Evolutionary conservation across 1,140 invertebrate species (phyloP), one percentile per base, ranked within the genome.

Genomic region (Bemisia tabaci): DNA sequence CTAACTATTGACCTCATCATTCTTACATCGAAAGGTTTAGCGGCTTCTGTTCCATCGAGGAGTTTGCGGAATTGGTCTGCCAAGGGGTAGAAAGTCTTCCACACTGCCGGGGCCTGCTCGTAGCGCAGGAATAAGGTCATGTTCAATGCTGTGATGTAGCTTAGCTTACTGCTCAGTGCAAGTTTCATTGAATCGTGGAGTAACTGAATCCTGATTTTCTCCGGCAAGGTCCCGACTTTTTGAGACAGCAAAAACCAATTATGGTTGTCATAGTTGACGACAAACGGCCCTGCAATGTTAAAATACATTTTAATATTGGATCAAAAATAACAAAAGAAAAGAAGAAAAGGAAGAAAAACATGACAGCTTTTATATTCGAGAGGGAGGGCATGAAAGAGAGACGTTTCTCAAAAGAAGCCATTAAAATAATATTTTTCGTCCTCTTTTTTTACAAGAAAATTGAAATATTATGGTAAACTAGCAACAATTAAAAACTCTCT

Each of bases 151-250:
- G 83, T 83, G 0, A 79, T 81, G 71, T 89, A 89, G 68, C 82
- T 83, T 2, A 68, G 61, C 1, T 65, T 64, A 60, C 68, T 58
- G n/a, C 86, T 86, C 66, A 88, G 88, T 0, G 88, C 88, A 9
- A 91, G 76, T 74, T 89, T 89, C 85, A 88, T 87, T 0, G 88
- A 83, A 71, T 91, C 89, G 69, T 90, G 88, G 0, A 90, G 74
- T 0, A 91, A 75, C 75, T 90, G 90, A 0, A 87, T 87, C 65
- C 88, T 79, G 0, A 87, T 88, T 65, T 85, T 79, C 5, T 84
- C 81, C 0, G 89, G 85, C 66, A 94, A 88, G 2, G 71, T 74
- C 0, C 75, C 73, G 73, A 82, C 68, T 63, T 78, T 71, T 62
- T 82, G 72, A 0, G 84, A 80, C 1, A 92, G 73, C 69, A 89